A percentile compares a stretch with the other conserved stretches of the same genome.
These are phyloP conservation scores for Rhabdornis inornatus DNA, from an alignment of 2,113 vertebrate genomes.

Conservation along the genomic window DNA sequence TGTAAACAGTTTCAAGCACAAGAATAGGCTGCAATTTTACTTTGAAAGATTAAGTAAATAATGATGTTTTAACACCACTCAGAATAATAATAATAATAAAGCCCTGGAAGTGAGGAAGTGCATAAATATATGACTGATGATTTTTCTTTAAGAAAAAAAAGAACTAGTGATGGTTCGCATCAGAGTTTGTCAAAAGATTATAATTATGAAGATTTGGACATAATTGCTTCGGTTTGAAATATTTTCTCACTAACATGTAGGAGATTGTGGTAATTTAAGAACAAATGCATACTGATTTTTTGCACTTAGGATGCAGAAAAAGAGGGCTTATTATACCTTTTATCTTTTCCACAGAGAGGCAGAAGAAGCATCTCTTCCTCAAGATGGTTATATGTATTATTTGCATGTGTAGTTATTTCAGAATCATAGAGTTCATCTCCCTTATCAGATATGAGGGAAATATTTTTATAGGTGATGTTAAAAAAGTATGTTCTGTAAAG, in stretches of 20 bases:
- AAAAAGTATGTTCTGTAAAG: rapidly evolving
- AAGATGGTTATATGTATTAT: neutral
- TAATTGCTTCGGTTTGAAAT: neutral
- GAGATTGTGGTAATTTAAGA: neutral
- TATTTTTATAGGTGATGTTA: neutral
- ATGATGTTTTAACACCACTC: neutral
- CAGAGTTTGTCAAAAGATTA: neutral
- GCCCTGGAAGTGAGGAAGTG: neutral
- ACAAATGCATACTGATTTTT: neutral
- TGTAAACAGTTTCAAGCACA: neutral
- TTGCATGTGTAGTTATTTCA: neutral
- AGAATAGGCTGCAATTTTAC: neutral
- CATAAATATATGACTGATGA: neutral
- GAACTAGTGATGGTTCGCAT: neutral
- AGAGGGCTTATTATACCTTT: neutral
- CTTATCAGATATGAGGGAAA: neutral
- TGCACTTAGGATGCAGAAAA: neutral
- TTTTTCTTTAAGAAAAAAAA: neutral
- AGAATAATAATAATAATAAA: neutral
- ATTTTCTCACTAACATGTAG: neutral
- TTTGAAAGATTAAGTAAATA: neutral
- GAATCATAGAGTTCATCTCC: neutral
- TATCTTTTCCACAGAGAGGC: neutral
- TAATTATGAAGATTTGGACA: neutral
- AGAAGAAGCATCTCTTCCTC: neutral